These are phyloP conservation scores for Neodiprion virginianus DNA, from an alignment of 1,140 invertebrate species.

Conservation along the genomic window DNA sequence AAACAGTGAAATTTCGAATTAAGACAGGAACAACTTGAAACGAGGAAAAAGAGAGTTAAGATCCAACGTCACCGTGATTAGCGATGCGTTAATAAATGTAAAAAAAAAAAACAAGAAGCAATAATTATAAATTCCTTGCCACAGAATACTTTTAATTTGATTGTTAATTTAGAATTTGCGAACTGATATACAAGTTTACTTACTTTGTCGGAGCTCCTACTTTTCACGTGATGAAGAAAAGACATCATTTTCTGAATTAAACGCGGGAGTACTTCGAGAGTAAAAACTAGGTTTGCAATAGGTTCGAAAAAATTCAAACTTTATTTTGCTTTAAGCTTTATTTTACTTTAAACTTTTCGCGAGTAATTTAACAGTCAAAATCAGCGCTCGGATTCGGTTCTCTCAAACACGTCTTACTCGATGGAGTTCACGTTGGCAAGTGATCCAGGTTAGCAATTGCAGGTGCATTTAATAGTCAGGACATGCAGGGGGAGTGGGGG, in stretches of 20 bases:
- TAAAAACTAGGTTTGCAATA: too few relatives aligned
- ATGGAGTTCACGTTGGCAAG: background rate
- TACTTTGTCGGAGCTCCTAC: constrained; percentile 28
- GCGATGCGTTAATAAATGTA: too few relatives aligned
- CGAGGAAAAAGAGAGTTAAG: too few relatives aligned
- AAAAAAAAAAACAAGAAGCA: too few relatives aligned
- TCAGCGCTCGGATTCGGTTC: background rate
- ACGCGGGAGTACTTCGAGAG: too few relatives aligned
- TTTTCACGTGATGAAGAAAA: constrained; percentile 24
- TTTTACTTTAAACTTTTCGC: too few relatives aligned
- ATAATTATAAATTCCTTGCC: background rate
- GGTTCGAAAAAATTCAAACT: too few relatives aligned
- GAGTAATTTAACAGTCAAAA: too few relatives aligned
- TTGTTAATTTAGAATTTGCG: background rate
- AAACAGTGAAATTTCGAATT: too few relatives aligned
- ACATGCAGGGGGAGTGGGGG: background rate
- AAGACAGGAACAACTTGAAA: too few relatives aligned
- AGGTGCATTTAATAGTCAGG: background rate
- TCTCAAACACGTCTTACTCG: background rate
- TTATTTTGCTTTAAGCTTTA: too few relatives aligned
- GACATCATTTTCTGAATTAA: background rate
- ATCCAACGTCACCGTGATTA: too few relatives aligned
- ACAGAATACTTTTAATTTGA: background rate
- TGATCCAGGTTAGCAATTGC: background rate
- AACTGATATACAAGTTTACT: constrained; percentile 6